Conservation (phyloP, 2,113 vertebrate genomes). For the Hiodon tergisus region DNA sequence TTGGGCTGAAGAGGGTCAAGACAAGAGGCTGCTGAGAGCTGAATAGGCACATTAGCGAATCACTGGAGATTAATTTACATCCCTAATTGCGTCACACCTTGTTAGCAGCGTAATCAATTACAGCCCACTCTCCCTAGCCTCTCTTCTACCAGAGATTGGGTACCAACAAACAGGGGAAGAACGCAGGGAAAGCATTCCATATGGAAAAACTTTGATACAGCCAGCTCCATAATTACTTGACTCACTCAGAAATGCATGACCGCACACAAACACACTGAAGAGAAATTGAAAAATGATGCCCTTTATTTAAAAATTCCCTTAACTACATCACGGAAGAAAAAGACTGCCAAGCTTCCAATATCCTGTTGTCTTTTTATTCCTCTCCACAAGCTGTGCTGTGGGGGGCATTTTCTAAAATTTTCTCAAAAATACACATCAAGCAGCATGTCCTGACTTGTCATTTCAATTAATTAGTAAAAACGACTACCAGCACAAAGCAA, state of each 20-base stretch:
- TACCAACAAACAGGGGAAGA: neutral
- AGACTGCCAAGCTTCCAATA: neutral
- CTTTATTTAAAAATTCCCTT: conserved; percentile 9
- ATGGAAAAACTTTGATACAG: neutral
- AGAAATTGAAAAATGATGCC: conserved; percentile 2
- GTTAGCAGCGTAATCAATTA: conserved; percentile 34
- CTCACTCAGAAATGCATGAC: neutral
- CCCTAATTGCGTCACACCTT: conserved; percentile 39
- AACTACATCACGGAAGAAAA: neutral
- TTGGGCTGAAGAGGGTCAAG: neutral
- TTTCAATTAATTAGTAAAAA: no score
- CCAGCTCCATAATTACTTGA: neutral
- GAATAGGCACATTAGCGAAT: conserved; percentile 38
- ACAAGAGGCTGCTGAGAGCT: conserved; percentile 1
- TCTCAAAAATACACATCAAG: no score
- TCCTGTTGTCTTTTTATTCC: no score
- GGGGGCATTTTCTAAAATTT: no score
- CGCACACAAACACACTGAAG: neutral
- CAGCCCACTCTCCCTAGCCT: neutral
- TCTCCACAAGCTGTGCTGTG: no score
- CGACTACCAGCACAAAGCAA: no score
- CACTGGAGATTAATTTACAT: conserved; percentile 55
- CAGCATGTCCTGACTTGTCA: no score
- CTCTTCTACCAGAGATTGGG: neutral
- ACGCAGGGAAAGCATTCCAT: neutral